Evolutionary conservation across 2,113 vertebrate genomes (phyloP).

Genomic region (Ursus arctos): DNA sequence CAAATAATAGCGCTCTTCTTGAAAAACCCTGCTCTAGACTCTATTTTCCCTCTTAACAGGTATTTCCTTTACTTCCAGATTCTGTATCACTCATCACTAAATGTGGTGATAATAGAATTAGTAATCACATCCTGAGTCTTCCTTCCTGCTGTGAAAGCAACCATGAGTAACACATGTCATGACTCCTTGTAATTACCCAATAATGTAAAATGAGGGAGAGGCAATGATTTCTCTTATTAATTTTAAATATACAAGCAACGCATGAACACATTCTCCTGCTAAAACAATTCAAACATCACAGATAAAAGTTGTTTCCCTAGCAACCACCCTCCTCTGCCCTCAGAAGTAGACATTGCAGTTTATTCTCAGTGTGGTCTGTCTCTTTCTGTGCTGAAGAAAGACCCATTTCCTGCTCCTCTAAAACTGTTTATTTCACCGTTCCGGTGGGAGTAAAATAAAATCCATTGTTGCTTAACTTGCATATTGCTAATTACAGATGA

Average conservation of each 20-base stretch:
- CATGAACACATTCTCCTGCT: slow-evolving; percentile 38
- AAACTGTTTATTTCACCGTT: not conserved
- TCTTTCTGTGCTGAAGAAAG: not conserved
- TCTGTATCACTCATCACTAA: not conserved
- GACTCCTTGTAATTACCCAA: slow-evolving; percentile 45
- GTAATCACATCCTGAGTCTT: not conserved
- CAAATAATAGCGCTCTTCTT: not conserved
- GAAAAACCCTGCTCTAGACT: not conserved
- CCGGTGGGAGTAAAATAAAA: not conserved
- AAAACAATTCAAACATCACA: slow-evolving; percentile 14
- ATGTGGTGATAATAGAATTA: not conserved
- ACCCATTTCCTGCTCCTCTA: not conserved
- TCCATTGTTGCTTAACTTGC: not conserved
- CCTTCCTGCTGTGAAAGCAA: not conserved
- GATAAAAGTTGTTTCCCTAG: slow-evolving; percentile 8
- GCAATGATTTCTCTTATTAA: not conserved
- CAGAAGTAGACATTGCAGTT: not conserved
- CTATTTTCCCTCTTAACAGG: not conserved
- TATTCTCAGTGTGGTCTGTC: not conserved
- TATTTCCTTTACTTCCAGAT: not conserved
- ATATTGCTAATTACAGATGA: slow-evolving; percentile 28
- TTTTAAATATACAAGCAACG: slow-evolving; percentile 38
- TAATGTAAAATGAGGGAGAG: not conserved
- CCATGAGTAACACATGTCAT: not conserved
- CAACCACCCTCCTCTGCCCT: not conserved